Base-by-base conservation (phyloP, 2,113 vertebrate genomes). In the Notiomystis cincta region DNA sequence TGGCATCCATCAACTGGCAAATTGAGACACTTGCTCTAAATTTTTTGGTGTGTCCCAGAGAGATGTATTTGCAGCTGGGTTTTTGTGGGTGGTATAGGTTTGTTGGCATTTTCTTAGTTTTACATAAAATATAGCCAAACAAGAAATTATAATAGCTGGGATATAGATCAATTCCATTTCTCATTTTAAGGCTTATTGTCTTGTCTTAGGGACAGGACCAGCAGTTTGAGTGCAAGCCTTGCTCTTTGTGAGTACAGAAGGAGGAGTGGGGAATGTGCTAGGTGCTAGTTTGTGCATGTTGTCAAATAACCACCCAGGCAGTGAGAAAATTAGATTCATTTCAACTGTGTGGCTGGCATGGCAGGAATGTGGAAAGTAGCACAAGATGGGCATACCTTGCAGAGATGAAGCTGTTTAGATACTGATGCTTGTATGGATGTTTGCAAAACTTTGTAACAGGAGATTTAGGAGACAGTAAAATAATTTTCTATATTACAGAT, bases 211-310 rank as follows among this genome's bases (percentile, higher is more conserved):
- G 42, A 33, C 57, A 82, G 54, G 50, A 51, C 19, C 33, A 66
- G 27, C 54, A 90, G 44, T 88, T 28, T 56, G 24, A 70, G 18
- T 61, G 58, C 19, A 45, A 77, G 71, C 15, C 42, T 82, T 91
- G 40, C 23, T 85, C 22, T 83, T 35, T 54, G 21, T 42, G 62
- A 69, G 28, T n/a, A 60, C 12, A 78, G 53, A 58, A 65, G 51
- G 58, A 60, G 37, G 35, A 62, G 11, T 33, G 44, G 57, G 53
- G 27, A 82, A 37, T 18, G 11, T 87, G 56, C 38, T 47, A 54
- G 54, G 17, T 66, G 24, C n/a, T 60, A 4, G 57, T n/a, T 67
- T 0, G 0, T 62, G 61, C 5, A 0, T 69, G 3, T 76, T 83
- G 48, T 45, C 72, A 60, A 45, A 25, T 54, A 83, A 58, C 57